A percentile compares a stretch with the other conserved stretches of the same genome.
These are phyloP conservation scores for Theristicus caerulescens DNA, from an alignment of 2,113 vertebrate species.

Conservation along the genomic window DNA sequence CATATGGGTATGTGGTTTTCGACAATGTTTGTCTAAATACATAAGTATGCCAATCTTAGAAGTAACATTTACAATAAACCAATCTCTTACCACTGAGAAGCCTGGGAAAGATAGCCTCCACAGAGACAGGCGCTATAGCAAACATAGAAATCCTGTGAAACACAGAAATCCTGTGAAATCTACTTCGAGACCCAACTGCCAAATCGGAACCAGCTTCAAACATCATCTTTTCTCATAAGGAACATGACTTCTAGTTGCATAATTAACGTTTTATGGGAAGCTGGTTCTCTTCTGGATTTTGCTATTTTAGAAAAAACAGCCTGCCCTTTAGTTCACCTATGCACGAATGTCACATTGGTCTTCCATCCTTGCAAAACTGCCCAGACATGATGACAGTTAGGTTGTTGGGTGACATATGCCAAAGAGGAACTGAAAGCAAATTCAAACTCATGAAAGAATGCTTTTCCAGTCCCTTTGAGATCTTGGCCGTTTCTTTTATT, in stretches of 20 bases:
- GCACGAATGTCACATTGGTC: background rate
- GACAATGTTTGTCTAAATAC: background rate
- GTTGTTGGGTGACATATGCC: background rate
- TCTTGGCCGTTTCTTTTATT: background rate
- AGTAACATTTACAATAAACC: background rate
- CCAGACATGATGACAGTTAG: background rate
- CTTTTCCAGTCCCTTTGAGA: background rate
- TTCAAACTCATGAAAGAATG: background rate
- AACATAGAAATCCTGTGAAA: background rate
- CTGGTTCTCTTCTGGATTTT: background rate
- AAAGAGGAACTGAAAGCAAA: background rate
- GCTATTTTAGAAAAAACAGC: background rate
- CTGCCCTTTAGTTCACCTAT: background rate
- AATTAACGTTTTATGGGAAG: background rate
- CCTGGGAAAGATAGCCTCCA: background rate
- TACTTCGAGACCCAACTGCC: background rate
- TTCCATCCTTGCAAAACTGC: background rate
- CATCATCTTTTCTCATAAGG: background rate
- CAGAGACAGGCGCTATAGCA: background rate
- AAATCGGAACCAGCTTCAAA: background rate
- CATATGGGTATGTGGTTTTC: background rate
- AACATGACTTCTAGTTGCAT: background rate
- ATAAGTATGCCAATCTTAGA: background rate
- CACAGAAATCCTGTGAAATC: background rate
- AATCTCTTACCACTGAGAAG: background rate